Evolutionary conservation across 92 coral and sea anemone genomes (phyloP).

Genomic region (Heteractis magnifica): DNA sequence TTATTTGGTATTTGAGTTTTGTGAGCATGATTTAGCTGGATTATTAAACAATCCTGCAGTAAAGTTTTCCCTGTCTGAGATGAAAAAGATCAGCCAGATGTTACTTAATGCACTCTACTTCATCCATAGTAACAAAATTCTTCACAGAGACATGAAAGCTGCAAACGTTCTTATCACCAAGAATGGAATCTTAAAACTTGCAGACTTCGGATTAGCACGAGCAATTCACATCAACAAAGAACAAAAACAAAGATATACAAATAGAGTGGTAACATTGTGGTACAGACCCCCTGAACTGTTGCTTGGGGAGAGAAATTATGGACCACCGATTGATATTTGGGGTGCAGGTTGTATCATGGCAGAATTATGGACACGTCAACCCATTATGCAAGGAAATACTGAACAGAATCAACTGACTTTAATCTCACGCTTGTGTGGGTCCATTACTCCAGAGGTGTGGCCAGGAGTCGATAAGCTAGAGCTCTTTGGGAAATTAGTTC

Average conservation of each 20-base stretch:
- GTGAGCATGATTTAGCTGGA: slow-evolving; percentile 99
- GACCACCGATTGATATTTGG: slow-evolving; percentile 99
- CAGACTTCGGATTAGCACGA: slow-evolving; percentile 97
- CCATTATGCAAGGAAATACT: slow-evolving; percentile 98
- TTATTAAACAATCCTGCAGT: slow-evolving; percentile 89
- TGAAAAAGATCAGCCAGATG: slow-evolving; percentile 95
- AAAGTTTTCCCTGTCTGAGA: slow-evolving; percentile 86
- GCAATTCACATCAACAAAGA: slow-evolving; percentile 94
- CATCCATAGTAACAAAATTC: slow-evolving; percentile 97
- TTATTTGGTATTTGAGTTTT: slow-evolving; percentile 96
- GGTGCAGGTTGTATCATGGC: slow-evolving; percentile 99
- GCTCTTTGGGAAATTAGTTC: slow-evolving; percentile 80
- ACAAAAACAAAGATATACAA: slow-evolving; percentile 88
- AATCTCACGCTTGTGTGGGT: slow-evolving; percentile 91
- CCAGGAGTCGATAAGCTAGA: slow-evolving; percentile 92
- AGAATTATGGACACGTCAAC: slow-evolving; percentile 97
- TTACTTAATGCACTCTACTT: slow-evolving; percentile 94
- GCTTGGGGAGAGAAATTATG: slow-evolving; percentile 94
- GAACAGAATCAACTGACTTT: slow-evolving; percentile 94
- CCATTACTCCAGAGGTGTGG: slow-evolving; percentile 92
- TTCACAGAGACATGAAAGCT: slow-evolving; percentile 99
- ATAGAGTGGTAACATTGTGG: slow-evolving; percentile 97
- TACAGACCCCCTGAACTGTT: slow-evolving; percentile 96
- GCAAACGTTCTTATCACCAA: slow-evolving; percentile 97
- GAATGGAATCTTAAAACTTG: slow-evolving; percentile 90